A percentile compares a stretch with the other conserved stretches of the same genome.
Conservation (phyloP, 1,140 invertebrate genomes). For the Spodoptera litura region DNA sequence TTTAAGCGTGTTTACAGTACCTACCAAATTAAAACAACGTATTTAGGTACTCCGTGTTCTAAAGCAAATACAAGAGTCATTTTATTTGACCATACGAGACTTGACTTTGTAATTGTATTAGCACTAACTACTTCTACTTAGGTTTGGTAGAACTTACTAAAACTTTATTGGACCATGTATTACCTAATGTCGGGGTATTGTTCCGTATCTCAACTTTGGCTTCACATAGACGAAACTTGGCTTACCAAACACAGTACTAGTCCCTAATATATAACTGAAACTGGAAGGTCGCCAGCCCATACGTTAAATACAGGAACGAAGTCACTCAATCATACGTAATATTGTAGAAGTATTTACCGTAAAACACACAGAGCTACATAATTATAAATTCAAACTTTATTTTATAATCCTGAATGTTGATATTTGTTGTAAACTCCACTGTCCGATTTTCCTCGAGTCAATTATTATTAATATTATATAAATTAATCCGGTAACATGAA, state of each 20-base stretch:
- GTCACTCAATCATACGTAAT: not conserved
- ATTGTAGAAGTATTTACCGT: not conserved
- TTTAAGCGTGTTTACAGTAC: too few species aligned
- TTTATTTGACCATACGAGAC: too few species aligned
- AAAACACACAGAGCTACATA: not conserved
- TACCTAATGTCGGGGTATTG: not conserved
- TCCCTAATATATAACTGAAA: conserved; percentile 3
- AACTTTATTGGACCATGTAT: not conserved
- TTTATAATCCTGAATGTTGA: not conserved
- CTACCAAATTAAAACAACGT: too few species aligned
- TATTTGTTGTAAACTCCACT: too few species aligned
- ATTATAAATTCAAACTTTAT: not conserved
- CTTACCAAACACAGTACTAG: not conserved
- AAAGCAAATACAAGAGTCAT: too few species aligned
- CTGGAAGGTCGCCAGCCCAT: conserved; percentile 9
- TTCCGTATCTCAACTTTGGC: conserved; percentile 9
- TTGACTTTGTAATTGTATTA: too few species aligned
- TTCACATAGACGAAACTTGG: not conserved
- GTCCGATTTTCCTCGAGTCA: too few species aligned
- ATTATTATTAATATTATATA: too few species aligned
- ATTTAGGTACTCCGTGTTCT: too few species aligned
- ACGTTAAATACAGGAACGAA: not conserved
- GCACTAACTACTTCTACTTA: too few species aligned
- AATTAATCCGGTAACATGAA: too few species aligned
- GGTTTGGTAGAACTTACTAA: too few species aligned